phyloP scores from a whole-genome alignment of 1,140 invertebrate genomes.

The Coboldia fuscipes region DNA sequence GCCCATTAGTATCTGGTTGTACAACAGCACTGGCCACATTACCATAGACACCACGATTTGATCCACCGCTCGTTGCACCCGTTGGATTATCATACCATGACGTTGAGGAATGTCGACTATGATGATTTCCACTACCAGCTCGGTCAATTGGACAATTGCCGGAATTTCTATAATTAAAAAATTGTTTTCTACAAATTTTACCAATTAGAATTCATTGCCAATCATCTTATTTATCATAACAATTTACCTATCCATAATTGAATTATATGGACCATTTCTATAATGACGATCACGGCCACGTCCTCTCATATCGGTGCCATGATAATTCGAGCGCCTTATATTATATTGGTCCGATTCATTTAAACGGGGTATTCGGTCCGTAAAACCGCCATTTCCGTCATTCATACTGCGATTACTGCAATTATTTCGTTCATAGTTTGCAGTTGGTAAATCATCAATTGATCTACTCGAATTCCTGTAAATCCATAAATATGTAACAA shows the following conservation, averaged over 20 bases:
- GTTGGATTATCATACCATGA: constrained; percentile 4
- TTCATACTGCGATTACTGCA: no score
- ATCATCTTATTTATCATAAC: constrained; percentile 3
- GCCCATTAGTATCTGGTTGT: constrained; percentile 3
- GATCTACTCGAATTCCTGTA: constrained; percentile 21
- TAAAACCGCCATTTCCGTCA: constrained; percentile 25
- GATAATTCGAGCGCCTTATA: constrained; percentile 4
- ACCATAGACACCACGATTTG: constrained; percentile 4
- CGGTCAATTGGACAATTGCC: no score
- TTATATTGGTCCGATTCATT: constrained; percentile 7
- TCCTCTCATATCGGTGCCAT: constrained; percentile 11
- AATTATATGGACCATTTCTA: constrained; percentile 25
- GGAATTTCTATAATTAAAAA: no score
- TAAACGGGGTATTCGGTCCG: constrained; percentile 19
- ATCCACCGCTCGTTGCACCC: constrained; percentile 1
- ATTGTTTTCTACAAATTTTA: no score
- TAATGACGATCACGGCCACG: constrained; percentile 20
- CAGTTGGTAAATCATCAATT: constrained; percentile 23
- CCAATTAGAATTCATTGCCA: no score
- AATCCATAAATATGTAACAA: no score
- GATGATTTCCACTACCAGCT: no score
- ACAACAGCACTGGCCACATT: constrained; percentile 4
- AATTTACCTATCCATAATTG: constrained; percentile 19
- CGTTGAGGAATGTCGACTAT: constrained; percentile 2
- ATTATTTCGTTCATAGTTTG: constrained; percentile 19